Conservation (phyloP, 2,888 invertebrate species). For the Drosophila birchii region DNA sequence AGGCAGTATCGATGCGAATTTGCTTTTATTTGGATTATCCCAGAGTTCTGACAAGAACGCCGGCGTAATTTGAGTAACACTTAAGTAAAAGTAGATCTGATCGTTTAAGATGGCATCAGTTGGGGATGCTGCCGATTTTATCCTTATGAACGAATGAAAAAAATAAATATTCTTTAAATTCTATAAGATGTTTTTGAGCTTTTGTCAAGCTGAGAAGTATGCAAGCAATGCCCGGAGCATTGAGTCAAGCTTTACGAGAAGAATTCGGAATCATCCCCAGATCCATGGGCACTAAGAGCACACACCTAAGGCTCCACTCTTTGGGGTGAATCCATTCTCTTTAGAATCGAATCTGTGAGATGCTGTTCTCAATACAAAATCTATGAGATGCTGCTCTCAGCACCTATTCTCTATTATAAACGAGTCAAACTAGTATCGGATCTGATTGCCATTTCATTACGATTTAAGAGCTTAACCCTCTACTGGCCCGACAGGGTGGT, state of each 20-base stretch:
- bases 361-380: not conserved
- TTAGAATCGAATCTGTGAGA: not conserved
- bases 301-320: not conserved
- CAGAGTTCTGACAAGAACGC: conserved; percentile 5
- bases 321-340: not conserved
- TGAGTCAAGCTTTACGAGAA: not conserved
- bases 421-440: conserved; percentile 1
- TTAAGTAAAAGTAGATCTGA: not conserved
- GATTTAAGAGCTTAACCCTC: not conserved
- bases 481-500: not conserved
- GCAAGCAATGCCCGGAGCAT: not conserved
- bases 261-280: not conserved
- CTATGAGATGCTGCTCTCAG: not conserved
- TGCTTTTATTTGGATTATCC: not conserved
- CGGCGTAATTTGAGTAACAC: not conserved
- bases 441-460: not conserved
- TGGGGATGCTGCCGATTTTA: not conserved
- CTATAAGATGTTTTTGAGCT: not conserved
- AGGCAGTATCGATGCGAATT: not conserved
- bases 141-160: not conserved
- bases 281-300: not conserved
- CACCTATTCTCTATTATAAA: not conserved
- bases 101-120: not conserved
- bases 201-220: not conserved
- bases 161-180: too few relatives aligned